Evolutionary conservation across 53 echinoderm and acorn worm genomes (phyloP).

Genomic region (Apostichopus leukothele): DNA sequence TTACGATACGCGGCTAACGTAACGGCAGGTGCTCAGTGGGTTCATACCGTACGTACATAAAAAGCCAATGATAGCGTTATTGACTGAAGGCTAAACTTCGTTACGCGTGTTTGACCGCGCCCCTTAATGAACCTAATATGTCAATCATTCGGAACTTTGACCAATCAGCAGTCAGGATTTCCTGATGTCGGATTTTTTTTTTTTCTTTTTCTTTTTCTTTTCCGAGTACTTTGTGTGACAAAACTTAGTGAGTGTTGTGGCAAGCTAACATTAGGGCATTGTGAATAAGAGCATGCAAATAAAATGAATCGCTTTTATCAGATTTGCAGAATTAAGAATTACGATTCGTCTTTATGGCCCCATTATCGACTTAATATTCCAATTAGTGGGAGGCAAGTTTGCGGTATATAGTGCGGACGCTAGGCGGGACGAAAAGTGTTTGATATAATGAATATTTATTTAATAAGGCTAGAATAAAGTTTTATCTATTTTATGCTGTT

Average conservation of each 20-base stretch:
- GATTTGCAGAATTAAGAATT: conserved; percentile 13
- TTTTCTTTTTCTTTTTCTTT: background rate
- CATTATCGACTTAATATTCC: conserved; percentile 20
- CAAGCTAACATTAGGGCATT: background rate
- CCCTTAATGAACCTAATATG: conserved; percentile 38
- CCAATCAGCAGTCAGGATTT: conserved; percentile 11
- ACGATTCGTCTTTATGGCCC: conserved; percentile 14
- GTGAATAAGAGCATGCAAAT: conserved; percentile 16
- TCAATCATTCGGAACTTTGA: conserved; percentile 37
- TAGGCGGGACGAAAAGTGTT: background rate
- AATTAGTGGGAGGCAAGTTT: background rate
- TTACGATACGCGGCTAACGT: conserved; percentile 21
- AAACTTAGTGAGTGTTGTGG: background rate
- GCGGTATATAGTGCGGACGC: background rate
- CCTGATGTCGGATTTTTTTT: background rate
- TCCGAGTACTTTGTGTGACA: conserved; percentile 26
- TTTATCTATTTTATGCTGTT: conserved; percentile 4
- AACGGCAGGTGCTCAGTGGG: conserved; percentile 41
- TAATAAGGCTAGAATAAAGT: background rate
- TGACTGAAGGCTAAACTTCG: conserved; percentile 48
- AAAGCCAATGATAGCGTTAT: conserved; percentile 42
- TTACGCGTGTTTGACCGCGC: conserved; percentile 49
- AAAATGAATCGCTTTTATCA: conserved; percentile 23
- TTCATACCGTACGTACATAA: conserved; percentile 20
- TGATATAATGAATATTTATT: conserved; percentile 8